A percentile compares a stretch with the other conserved stretches of the same genome.
These are phyloP conservation scores for Archips crataeganus DNA, from an alignment of 2,888 invertebrate genomes.

Conservation along the genomic window DNA sequence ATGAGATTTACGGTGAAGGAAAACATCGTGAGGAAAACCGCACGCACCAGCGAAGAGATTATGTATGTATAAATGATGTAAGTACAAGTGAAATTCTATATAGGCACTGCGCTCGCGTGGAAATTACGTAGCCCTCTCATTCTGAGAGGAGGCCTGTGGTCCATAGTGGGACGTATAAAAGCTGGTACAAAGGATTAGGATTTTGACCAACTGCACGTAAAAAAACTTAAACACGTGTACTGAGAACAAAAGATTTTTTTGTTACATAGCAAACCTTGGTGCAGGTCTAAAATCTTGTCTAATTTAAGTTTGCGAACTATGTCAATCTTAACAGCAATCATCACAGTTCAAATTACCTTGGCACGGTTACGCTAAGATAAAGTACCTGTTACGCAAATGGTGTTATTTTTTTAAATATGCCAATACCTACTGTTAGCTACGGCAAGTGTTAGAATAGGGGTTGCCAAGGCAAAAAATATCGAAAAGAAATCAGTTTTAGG, in stretches of 20 bases:
- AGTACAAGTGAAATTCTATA: too few relatives aligned
- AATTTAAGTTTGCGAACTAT: slow-evolving; percentile 28
- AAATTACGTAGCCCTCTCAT: too few relatives aligned
- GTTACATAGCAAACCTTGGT: slow-evolving; percentile 50
- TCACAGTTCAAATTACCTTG: slow-evolving; percentile 25
- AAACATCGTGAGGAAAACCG: too few relatives aligned
- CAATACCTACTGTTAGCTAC: slow-evolving; percentile 30
- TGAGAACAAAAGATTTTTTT: slow-evolving; percentile 55
- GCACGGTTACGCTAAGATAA: slow-evolving; percentile 31
- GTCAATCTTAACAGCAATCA: neutral
- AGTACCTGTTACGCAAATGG: slow-evolving; percentile 65
- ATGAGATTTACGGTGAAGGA: too few relatives aligned
- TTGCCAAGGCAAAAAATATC: slow-evolving; percentile 4
- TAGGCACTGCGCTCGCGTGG: too few relatives aligned
- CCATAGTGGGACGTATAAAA: too few relatives aligned
- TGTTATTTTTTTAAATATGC: slow-evolving; percentile 44
- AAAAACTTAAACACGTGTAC: slow-evolving; percentile 57
- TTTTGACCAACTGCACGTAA: slow-evolving; percentile 28
- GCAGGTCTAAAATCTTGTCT: slow-evolving; percentile 56
- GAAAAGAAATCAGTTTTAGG: neutral
- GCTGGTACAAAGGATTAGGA: neutral
- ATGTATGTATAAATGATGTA: too few relatives aligned
- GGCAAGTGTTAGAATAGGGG: neutral
- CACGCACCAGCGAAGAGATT: too few relatives aligned
- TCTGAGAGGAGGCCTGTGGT: too few relatives aligned